Evolutionary conservation across 2,113 vertebrate genomes (phyloP), one percentile per base, ranked within the genome.

Genomic region (Ciconia maguari): DNA sequence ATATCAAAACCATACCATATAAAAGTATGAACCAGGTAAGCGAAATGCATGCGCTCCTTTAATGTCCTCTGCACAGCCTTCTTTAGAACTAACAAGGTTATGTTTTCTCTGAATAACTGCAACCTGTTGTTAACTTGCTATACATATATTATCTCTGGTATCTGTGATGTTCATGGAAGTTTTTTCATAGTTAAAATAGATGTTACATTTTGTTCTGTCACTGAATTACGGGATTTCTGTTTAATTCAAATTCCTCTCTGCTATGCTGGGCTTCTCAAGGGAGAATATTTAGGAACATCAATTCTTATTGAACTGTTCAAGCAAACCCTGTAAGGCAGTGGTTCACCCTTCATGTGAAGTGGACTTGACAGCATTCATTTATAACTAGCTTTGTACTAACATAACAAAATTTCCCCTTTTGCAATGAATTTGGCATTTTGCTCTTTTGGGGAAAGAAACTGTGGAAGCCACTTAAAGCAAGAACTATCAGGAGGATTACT

Each of bases 301-400:
- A 17, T 95, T 93, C 58, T 86, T 94, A 70, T 8, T 87, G 89
- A 85, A 19, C 75, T 95, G 36, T 83, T 91, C 51, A 87, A 72
- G 61, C 44, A 94, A 91, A 57, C 51, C 17, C 66, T 80, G 36
- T 77, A 87, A 92, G 78, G 60, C 77, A 89, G 34, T 6, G 8
- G 64, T 95, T 96, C 70, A 60, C 82, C 29, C 66, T 92, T 96
- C 87, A 41, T 13, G 57, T 91, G 90, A 94, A 96, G 69, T 66
- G 68, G 54, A 89, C 76, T 94, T 91, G 93, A 93, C 96, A 97
- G 74, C 72, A 66, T 97, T 97, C 72, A 57, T 97, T 96, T 94
- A 90, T 95, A 86, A 83, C 76, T 83, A 64, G 78, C 74, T 92
- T 94, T 93, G 38, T 88, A 49, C 46, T 83, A 87, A 94, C 1